A percentile compares a stretch with the other conserved stretches of the same genome.
phyloP scores from a whole-genome alignment of 2,888 invertebrate species.

The Thumatha senex region DNA sequence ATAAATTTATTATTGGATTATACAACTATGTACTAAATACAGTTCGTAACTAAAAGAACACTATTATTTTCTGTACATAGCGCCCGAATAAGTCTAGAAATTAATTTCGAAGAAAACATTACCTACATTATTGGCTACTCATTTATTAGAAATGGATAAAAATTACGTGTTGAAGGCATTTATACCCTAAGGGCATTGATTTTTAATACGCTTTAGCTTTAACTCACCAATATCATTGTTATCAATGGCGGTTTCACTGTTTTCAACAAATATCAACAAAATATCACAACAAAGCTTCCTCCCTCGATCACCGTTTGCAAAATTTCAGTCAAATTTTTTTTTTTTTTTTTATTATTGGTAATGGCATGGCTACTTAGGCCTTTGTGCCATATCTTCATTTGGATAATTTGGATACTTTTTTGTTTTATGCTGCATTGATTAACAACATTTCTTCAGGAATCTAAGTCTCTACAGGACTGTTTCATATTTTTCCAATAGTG shows the following conservation, averaged over 20 bases:
- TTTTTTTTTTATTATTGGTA: slow-evolving; percentile 44
- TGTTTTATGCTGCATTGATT: too few relatives aligned
- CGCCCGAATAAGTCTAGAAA: background rate
- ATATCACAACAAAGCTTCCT: slow-evolving; percentile 73
- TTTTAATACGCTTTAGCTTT: background rate
- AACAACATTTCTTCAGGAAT: too few relatives aligned
- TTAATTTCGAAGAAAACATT: background rate
- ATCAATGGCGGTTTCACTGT: slow-evolving; percentile 49
- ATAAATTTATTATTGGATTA: too few relatives aligned
- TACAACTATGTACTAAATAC: too few relatives aligned
- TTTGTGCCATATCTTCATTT: too few relatives aligned
- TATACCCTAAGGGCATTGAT: background rate
- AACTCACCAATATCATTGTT: slow-evolving; percentile 61
- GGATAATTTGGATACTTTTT: too few relatives aligned
- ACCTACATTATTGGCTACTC: slow-evolving; percentile 15
- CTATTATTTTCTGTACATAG: too few relatives aligned
- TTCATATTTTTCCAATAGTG: too few relatives aligned
- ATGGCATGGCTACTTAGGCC: slow-evolving; percentile 20
- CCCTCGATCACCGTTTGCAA: slow-evolving; percentile 62
- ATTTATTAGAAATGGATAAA: slow-evolving; percentile 11
- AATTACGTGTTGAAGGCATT: background rate
- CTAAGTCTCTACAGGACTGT: too few relatives aligned
- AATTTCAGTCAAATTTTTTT: slow-evolving; percentile 1
- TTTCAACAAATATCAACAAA: slow-evolving; percentile 54
- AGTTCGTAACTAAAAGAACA: too few relatives aligned